Evolutionary conservation across 1,140 invertebrate species (phyloP).

Genomic region (Acromyrmex heyeri): DNA sequence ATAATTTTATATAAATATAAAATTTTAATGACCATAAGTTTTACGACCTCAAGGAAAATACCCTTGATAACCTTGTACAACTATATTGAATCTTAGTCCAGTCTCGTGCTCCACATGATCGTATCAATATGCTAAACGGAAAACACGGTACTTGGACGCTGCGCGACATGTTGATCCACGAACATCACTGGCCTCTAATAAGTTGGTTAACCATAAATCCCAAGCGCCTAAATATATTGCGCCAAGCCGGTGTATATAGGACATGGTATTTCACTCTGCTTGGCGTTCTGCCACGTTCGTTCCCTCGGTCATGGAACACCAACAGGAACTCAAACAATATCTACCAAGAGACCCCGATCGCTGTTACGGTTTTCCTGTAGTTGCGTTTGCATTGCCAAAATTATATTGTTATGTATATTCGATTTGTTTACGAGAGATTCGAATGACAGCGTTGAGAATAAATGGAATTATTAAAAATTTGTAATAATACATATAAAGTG

Average conservation of each 20-base stretch:
- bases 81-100: neutral
- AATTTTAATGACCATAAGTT: too few species aligned
- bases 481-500: neutral
- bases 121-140: neutral
- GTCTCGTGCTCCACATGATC: neutral
- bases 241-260: slow-evolving; percentile 63
- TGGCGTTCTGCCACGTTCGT: slow-evolving; percentile 71
- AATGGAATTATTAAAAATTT: neutral
- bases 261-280: slow-evolving; percentile 70
- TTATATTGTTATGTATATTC: slow-evolving; percentile 14
- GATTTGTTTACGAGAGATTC: neutral
- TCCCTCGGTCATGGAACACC: slow-evolving; percentile 47
- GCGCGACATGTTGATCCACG: slow-evolving; percentile 33
- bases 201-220: slow-evolving; percentile 66
- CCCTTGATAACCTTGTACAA: too few species aligned
- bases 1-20: too few species aligned
- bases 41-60: too few species aligned
- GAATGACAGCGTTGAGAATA: neutral
- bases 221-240: slow-evolving; percentile 60
- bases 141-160: slow-evolving; percentile 5
- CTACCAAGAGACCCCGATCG: slow-evolving; percentile 33
- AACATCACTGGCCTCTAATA: slow-evolving; percentile 46
- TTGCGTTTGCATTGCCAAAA: slow-evolving; percentile 13
- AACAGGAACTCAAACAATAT: slow-evolving; percentile 74
- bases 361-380: slow-evolving; percentile 56